These are phyloP conservation scores for Neostethus bicornis DNA, from an alignment of 2,797 vertebrate genomes.

Conservation along the genomic window DNA sequence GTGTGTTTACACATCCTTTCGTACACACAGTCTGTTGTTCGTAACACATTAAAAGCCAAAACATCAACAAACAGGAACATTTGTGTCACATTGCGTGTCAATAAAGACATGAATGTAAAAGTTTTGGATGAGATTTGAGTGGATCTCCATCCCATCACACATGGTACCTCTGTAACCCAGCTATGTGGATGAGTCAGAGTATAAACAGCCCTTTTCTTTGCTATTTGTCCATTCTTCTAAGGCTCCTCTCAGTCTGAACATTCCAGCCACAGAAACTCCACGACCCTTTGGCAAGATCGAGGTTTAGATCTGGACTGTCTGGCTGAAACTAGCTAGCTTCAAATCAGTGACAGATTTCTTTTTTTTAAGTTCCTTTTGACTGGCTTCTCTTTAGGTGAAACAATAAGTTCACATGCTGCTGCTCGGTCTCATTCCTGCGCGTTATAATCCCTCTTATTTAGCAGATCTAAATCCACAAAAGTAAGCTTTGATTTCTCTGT, in stretches of 20 bases:
- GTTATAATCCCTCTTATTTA: slow-evolving; percentile 47
- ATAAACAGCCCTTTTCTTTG: slow-evolving; percentile 8
- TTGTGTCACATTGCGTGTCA: slow-evolving; percentile 14
- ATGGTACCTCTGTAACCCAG: slow-evolving; percentile 13
- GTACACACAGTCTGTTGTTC: not conserved
- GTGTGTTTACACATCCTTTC: too few species aligned
- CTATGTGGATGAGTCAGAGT: slow-evolving; percentile 16
- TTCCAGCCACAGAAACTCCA: slow-evolving; percentile 57
- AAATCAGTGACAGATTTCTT: slow-evolving; percentile 45
- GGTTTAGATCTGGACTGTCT: slow-evolving; percentile 50
- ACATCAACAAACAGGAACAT: slow-evolving; percentile 9
- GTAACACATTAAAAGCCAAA: not conserved
- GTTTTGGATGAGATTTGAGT: not conserved
- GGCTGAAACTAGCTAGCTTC: slow-evolving; percentile 43
- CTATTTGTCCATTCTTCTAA: slow-evolving; percentile 29
- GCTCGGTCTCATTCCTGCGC: not conserved
- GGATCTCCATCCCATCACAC: not conserved
- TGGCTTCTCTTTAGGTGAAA: slow-evolving; percentile 51
- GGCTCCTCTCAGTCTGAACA: slow-evolving; percentile 70
- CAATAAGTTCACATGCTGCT: slow-evolving; percentile 38
- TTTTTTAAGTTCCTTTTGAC: slow-evolving; percentile 37
- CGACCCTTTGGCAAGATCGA: slow-evolving; percentile 63
- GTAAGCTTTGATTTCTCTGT: slow-evolving; percentile 3
- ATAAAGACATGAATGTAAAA: not conserved
- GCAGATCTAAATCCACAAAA: too few species aligned